Percentiles rank a stretch among this genome's conserved stretches.
Evolutionary conservation across 2,888 invertebrate species (phyloP).

Genomic region (Mesoligia furuncula): DNA sequence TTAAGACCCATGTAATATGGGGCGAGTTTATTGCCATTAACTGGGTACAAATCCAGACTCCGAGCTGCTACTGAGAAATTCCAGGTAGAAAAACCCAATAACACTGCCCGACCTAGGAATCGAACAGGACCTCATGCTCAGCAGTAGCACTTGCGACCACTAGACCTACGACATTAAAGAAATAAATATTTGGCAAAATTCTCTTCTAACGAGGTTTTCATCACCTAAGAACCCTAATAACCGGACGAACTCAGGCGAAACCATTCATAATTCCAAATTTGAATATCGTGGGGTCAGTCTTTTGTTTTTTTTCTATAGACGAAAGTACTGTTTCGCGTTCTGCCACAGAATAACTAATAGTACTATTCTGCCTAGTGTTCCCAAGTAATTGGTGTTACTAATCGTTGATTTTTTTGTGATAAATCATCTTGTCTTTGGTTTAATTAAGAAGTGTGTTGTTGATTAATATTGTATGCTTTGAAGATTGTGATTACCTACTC

Average conservation of each 20-base stretch:
- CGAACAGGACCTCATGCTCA: not conserved
- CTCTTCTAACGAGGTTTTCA: slow-evolving; percentile 44
- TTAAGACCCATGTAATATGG: not conserved
- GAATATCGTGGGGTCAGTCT: slow-evolving; percentile 81
- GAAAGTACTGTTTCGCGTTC: slow-evolving; percentile 63
- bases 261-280: slow-evolving; percentile 86
- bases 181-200: not conserved
- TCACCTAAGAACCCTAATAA: slow-evolving; percentile 68
- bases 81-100: not conserved
- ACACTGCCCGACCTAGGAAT: not conserved
- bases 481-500: not conserved
- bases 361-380: slow-evolving; percentile 45
- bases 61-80: not conserved
- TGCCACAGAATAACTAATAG: slow-evolving; percentile 16
- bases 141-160: not conserved
- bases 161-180: not conserved
- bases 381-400: slow-evolving; percentile 61
- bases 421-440: slow-evolving; percentile 59
- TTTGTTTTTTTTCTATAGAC: slow-evolving; percentile 70
- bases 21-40: not conserved
- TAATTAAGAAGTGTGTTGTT: slow-evolving; percentile 50
- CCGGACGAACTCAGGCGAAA: slow-evolving; percentile 67
- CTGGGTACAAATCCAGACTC: not conserved
- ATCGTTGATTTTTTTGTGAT: slow-evolving; percentile 50
- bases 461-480: slow-evolving; percentile 43